Evolutionary conservation across 2,113 vertebrate genomes (phyloP), one percentile per base, ranked within the genome.

Genomic region (Nesoenas mayeri): DNA sequence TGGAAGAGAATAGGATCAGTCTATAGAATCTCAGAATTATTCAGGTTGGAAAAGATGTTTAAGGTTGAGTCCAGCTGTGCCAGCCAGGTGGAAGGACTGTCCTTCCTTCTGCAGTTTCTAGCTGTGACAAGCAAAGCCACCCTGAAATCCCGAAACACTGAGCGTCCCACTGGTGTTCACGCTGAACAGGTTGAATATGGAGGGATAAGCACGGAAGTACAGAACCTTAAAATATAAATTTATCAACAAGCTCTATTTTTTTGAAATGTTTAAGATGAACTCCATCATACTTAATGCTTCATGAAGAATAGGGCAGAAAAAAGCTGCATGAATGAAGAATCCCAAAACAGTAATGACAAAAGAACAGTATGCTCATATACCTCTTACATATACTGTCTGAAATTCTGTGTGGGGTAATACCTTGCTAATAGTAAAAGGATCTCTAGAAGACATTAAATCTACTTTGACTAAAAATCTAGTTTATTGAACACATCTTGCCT

Each of bases 301-400:
- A 56, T 31, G 28, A 47, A 26, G 26, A 57, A 86, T 0, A 47
- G 44, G 18, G 17, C 3, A 0, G 0, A 7, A 62, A 56, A 78
- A 77, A 24, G 6, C 13, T 81, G 13, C 15, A 34, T 2, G 20
- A 72, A 38, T 34, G 24, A 89, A 38, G 36, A 77, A 36, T 44
- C 19, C 15, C 56, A 65, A 10, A 47, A 21, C 4, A 44, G 44
- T 18, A 18, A 44, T 44, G 17, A 44, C 8, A 8, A 26, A 42
- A 65, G 21, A 70, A 19, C 22, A 70, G 15, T 8, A 47, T 14
- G 71, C 28, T 58, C 31, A 8, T 12, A 51, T 4, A 57, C 6
- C 16, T 82, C 3, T 0, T 20, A 38, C 3, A 65, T 2, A 9
- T 42, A 32, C 66, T 47, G 18, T 47, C 44, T 56, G 34, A 79